phyloP scores from a whole-genome alignment of 2,888 invertebrate species.

The Peribatodes rhomboidaria region DNA sequence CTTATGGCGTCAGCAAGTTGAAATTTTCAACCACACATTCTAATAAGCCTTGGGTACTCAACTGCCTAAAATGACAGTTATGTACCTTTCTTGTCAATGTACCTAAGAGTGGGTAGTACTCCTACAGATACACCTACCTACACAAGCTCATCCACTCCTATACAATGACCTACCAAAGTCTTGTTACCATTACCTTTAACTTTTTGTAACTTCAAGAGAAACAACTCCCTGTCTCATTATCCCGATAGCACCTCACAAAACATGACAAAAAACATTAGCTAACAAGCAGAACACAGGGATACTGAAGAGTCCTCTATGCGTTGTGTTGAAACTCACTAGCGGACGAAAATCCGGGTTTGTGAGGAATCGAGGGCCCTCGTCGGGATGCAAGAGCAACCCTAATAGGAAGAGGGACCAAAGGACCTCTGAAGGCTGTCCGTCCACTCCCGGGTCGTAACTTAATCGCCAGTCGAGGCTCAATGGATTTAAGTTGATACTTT shows the following conservation, averaged over 20 bases:
- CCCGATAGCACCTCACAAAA: slow-evolving; percentile 11
- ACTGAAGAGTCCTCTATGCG: slow-evolving; percentile 51
- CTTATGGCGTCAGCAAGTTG: no score
- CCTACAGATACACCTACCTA: no score
- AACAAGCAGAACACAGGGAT: slow-evolving; percentile 61
- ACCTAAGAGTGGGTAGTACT: no score
- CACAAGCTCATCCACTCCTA: no score
- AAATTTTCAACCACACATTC: no score
- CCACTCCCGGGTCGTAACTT: slow-evolving; percentile 58
- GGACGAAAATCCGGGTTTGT: slow-evolving; percentile 72
- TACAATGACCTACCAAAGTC: no score
- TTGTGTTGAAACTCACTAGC: slow-evolving; percentile 65
- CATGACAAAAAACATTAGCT: slow-evolving; percentile 51
- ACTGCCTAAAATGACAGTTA: background rate
- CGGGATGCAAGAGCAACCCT: slow-evolving; percentile 66
- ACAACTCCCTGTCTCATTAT: slow-evolving; percentile 18
- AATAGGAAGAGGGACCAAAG: slow-evolving; percentile 62
- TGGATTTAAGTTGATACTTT: slow-evolving; percentile 31
- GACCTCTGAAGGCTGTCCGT: slow-evolving; percentile 47
- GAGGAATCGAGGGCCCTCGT: slow-evolving; percentile 70
- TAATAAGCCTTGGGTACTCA: no score
- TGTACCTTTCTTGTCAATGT: no score
- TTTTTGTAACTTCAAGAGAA: background rate
- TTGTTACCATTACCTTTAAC: background rate
- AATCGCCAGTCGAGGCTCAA: slow-evolving; percentile 54